Base-by-base conservation (phyloP, 2,888 invertebrate species). In the Tenthredo distinguenda region DNA sequence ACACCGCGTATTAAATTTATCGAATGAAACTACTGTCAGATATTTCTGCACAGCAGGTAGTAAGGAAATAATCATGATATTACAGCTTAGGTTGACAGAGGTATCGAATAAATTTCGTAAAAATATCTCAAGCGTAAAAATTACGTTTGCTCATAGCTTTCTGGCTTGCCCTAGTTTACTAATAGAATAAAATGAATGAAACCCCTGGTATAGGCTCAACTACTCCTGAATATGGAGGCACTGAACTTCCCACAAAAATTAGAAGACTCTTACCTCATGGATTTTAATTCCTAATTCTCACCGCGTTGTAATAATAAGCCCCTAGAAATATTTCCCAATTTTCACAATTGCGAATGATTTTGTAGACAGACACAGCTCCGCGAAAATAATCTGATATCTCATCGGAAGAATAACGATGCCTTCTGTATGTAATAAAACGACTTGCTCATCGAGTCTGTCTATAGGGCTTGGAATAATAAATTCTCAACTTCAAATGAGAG, bases 81-180 rank as follows among this genome's bases (percentile, higher is more conserved):
- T 43, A 43, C 43, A 71, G 72, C n/a, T 40, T 72, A n/a, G 72
- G 40, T 72, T 72, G 72, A 72, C 37, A 34, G 34, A 68, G 31
- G 21, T 74, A 40, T 43, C 40, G 43, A 74, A 40, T 40, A 50
- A 7, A 34, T 47, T 50, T 77, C 77, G 50, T 18, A 50, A 50
- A 77, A 50, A 50, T 77, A 50, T 77, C 77, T 50, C 18, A 50
- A 55, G 7, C 77, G 77, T 21, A 55, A 31, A 34, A 50, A 47
- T 34, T 10, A 34, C 7, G 55, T 6, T 31, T 31, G 18, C 50
- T 47, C 31, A 77, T 55, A 76, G 50, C 50, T 77, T 50, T 31
- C 50, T 47, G 26, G 77, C 34, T 50, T 77, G 77, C 9, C 34
- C 50, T 50, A 77, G 50, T 77, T 50, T 50, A 77, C 76, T 50